These are phyloP conservation scores for Protobothrops flavoviridis DNA, from an alignment of 2,113 vertebrate species.

Conservation along the genomic window DNA sequence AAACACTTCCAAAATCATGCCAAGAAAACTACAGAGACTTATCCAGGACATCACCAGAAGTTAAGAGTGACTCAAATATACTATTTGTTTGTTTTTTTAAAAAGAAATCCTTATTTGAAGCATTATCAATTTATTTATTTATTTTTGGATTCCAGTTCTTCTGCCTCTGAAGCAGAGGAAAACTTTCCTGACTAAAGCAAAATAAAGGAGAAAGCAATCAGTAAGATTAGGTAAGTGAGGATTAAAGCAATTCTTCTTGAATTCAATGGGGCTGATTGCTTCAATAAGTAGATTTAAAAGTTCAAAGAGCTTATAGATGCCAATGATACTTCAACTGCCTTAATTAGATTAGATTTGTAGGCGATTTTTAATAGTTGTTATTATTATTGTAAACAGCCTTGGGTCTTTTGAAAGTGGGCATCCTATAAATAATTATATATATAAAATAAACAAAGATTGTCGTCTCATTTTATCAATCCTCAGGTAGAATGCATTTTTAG, in stretches of 20 bases:
- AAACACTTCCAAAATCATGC: neutral
- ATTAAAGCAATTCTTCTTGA: neutral
- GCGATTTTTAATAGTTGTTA: neutral
- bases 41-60: neutral
- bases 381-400: neutral
- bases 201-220: neutral
- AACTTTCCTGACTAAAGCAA: neutral
- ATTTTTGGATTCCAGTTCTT: neutral
- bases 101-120: neutral
- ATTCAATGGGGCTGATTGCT: no score
- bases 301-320: neutral
- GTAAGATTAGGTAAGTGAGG: neutral
- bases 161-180: neutral
- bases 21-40: neutral
- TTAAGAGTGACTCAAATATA: neutral
- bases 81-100: neutral
- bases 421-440: neutral
- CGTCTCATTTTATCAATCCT: neutral
- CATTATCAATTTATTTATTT: neutral
- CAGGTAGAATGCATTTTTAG: neutral
- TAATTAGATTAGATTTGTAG: neutral
- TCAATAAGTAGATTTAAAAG: neutral
- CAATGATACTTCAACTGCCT: neutral
- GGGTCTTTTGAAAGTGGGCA: neutral
- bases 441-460: neutral